A percentile compares a stretch with the other conserved stretches of the same genome.
These are phyloP conservation scores for Salticus scenicus DNA, from an alignment of 2,888 invertebrate genomes.

Conservation along the genomic window DNA sequence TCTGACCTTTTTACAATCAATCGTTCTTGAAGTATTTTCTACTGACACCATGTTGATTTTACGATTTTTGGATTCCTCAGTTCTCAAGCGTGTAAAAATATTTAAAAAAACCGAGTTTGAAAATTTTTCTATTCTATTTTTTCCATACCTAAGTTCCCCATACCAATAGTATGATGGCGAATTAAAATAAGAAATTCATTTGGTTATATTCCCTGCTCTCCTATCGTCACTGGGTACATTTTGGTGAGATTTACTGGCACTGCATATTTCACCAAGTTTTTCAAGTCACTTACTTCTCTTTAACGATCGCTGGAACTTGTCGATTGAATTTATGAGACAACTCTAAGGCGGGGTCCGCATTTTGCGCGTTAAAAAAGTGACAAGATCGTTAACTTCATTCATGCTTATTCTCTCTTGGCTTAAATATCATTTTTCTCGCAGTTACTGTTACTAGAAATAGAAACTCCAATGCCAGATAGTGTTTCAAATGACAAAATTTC, in stretches of 20 bases:
- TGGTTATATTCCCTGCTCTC: too few species aligned
- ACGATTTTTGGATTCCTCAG: too few species aligned
- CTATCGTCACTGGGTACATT: too few species aligned
- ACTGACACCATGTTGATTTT: too few species aligned
- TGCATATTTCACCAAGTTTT: not conserved
- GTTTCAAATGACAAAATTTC: not conserved
- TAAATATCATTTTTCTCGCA: not conserved
- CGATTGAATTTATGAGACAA: not conserved
- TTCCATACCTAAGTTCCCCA: too few species aligned
- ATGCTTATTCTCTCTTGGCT: not conserved
- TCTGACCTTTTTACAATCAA: too few species aligned
- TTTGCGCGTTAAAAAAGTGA: not conserved
- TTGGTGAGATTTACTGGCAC: not conserved
- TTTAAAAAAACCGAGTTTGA: too few species aligned
- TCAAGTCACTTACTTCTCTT: not conserved
- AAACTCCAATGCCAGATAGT: not conserved
- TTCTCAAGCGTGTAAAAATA: too few species aligned
- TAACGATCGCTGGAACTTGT: not conserved
- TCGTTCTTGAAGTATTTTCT: too few species aligned
- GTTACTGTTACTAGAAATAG: not conserved
- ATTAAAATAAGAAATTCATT: too few species aligned
- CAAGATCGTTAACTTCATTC: not conserved
- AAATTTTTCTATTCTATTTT: too few species aligned
- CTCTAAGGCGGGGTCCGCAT: not conserved
- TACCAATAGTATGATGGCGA: too few species aligned